These are phyloP conservation scores for Nomada fabriciana DNA, from an alignment of 2,888 invertebrate species.

Conservation along the genomic window DNA sequence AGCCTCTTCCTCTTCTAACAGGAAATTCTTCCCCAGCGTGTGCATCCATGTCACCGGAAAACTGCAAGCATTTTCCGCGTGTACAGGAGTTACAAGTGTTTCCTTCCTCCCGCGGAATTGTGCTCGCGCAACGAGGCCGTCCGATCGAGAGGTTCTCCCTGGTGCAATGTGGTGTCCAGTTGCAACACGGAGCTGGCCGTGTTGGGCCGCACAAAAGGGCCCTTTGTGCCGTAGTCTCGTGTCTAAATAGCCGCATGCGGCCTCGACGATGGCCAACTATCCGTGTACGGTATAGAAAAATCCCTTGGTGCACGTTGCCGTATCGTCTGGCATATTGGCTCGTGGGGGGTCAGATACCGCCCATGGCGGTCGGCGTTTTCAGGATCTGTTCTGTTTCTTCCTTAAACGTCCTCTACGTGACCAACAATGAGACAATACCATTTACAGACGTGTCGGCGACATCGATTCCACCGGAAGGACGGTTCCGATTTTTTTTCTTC, in stretches of 20 bases:
- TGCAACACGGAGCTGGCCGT: constrained; percentile 74
- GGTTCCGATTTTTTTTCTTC: neutral
- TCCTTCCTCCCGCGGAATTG: constrained; percentile 20
- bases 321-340: constrained; percentile 51
- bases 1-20: too few species aligned
- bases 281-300: constrained; percentile 76
- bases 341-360: constrained; percentile 80
- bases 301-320: constrained; percentile 62
- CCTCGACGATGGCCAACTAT: constrained; percentile 60
- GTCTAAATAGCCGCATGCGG: constrained; percentile 73
- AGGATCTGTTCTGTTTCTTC: constrained; percentile 54
- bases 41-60: neutral
- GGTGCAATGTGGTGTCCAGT: constrained; percentile 82
- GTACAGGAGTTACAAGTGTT: neutral
- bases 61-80: neutral
- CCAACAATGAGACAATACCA: constrained; percentile 26
- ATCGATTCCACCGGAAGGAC: constrained; percentile 42
- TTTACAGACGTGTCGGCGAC: constrained; percentile 4
- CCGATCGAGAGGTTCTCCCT: constrained; percentile 41
- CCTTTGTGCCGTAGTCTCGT: constrained; percentile 77
- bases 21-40: neutral
- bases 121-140: constrained; percentile 29
- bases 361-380: constrained; percentile 71
- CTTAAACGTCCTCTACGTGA: constrained; percentile 42
- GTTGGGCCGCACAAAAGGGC: constrained; percentile 76